These are phyloP conservation scores for Ectemnius continuus DNA, from an alignment of 2,888 invertebrate species.

Conservation along the genomic window DNA sequence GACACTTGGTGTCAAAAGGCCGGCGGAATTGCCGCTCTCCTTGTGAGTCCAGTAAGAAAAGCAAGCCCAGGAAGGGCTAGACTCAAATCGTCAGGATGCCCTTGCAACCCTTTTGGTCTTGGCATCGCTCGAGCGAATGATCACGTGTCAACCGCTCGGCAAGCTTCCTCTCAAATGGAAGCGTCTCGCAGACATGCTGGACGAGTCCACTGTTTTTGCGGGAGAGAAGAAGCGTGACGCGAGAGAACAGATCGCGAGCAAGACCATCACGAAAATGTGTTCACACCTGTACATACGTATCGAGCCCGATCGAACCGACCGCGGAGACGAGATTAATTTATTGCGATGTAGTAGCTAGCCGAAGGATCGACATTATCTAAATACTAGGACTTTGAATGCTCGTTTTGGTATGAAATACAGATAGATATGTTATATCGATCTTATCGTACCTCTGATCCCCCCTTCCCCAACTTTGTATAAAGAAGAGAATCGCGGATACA, in stretches of 20 bases:
- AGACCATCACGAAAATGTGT: constrained; percentile 62
- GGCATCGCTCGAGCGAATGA: too few relatives aligned
- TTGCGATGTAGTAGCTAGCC: constrained; percentile 60
- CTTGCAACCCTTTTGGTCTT: neutral
- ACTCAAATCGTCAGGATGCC: constrained; percentile 10
- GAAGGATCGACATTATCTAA: constrained; percentile 43
- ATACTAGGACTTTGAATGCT: neutral
- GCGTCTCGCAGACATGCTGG: too few relatives aligned
- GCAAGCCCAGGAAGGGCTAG: constrained; percentile 27
- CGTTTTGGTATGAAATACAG: neutral
- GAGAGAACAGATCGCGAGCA: neutral
- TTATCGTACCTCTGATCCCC: constrained; percentile 15
- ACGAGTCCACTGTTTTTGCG: neutral
- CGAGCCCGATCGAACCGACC: constrained; percentile 40
- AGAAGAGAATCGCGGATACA: constrained; percentile 59
- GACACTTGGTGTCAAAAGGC: constrained; percentile 72
- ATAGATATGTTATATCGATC: constrained; percentile 10
- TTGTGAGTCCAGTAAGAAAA: constrained; percentile 43
- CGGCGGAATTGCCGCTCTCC: constrained; percentile 67
- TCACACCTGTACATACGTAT: constrained; percentile 70
- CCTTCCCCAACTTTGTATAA: constrained; percentile 44
- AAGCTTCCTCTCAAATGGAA: neutral
- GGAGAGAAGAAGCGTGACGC: neutral
- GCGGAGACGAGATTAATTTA: constrained; percentile 65
- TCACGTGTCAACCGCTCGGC: too few relatives aligned